Conservation (phyloP, 2,888 invertebrate species). For the Machimus rusticus region DNA sequence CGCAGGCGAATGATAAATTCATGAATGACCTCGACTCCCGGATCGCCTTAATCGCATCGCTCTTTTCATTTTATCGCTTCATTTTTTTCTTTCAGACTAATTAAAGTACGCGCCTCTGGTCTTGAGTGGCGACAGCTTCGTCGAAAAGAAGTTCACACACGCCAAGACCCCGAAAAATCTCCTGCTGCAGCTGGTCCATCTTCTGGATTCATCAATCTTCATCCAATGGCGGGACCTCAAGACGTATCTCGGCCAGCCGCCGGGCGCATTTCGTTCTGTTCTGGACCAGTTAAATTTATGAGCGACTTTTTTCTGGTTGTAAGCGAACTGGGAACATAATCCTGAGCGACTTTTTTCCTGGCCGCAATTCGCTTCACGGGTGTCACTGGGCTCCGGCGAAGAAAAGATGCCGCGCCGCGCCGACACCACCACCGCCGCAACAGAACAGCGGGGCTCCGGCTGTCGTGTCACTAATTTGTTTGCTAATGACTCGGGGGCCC, state of each 20-base stretch:
- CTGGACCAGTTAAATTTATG: conserved; percentile 17
- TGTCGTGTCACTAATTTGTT: conserved; percentile 33
- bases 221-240: background rate
- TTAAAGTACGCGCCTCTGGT: conserved; percentile 17
- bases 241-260: background rate
- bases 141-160: conserved; percentile 25
- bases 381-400: background rate
- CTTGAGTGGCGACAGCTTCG: conserved; percentile 1
- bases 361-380: background rate
- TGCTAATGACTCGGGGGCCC: conserved; percentile 14
- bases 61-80: background rate
- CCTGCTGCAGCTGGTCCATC: conserved; percentile 6
- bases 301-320: conserved; percentile 9
- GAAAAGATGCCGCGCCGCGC: background rate
- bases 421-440: background rate
- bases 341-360: background rate
- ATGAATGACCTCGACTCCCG: background rate
- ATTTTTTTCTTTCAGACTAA: background rate
- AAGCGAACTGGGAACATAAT: conserved; percentile 24
- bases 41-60: background rate
- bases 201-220: conserved; percentile 24
- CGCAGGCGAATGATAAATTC: background rate
- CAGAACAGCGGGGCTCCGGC: background rate
- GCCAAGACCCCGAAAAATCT: background rate
- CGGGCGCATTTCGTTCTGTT: background rate